phyloP scores from a whole-genome alignment of 2,113 vertebrate genomes.

The Corythornis cristatus region DNA sequence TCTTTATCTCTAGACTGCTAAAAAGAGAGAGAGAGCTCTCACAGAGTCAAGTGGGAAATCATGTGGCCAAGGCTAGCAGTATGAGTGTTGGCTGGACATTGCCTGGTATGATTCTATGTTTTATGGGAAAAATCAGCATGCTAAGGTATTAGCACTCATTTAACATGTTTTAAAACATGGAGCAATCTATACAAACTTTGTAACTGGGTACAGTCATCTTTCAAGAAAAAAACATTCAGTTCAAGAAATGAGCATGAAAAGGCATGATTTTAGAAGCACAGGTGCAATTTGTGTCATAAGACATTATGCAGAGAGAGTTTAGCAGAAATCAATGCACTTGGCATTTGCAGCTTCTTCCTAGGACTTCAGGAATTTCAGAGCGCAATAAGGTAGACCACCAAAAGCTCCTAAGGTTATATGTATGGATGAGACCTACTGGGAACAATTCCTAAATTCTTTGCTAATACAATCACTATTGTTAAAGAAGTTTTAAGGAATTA shows the following conservation, averaged over 20 bases:
- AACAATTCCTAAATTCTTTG: neutral
- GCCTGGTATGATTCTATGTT: neutral
- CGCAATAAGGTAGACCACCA: neutral
- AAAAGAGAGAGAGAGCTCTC: neutral
- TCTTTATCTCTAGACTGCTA: neutral
- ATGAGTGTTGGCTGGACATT: neutral
- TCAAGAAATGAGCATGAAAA: neutral
- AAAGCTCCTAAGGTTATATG: neutral
- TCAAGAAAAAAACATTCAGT: neutral
- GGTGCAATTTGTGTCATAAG: neutral
- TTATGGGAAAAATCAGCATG: neutral
- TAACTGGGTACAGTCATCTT: neutral
- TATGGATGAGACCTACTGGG: neutral
- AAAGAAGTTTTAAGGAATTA: constrained; percentile 44
- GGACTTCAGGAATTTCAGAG: neutral
- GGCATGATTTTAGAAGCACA: neutral
- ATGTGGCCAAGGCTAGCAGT: neutral
- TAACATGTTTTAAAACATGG: neutral
- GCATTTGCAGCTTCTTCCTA: neutral
- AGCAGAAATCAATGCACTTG: neutral
- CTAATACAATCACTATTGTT: neutral
- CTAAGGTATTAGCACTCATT: neutral
- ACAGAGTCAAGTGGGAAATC: neutral
- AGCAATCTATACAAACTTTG: neutral
- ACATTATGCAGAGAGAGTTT: neutral